Base-by-base conservation (phyloP, 2,113 vertebrate species). In the Pogonocichla stellata region DNA sequence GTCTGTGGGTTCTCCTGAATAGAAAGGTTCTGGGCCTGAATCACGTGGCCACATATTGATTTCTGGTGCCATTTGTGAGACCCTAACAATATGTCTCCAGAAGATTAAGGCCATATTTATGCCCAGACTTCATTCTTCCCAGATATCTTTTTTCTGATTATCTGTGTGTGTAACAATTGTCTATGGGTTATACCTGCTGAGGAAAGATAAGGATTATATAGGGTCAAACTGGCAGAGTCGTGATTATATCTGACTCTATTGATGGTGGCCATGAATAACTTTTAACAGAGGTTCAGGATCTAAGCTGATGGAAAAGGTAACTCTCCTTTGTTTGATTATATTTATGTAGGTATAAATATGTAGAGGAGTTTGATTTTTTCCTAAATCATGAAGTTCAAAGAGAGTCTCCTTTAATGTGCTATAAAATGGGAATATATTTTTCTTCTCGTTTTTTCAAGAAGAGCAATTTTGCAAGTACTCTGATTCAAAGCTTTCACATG, bases 151-250 rank as follows among this genome's bases (percentile, higher is more conserved):
- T 71, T 93, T 57, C n/a, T 57, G 36, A 75, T 78, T 84, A 79
- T 81, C 69, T 91, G 6, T 77, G 24, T 28, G 31, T 65, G 24
- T 45, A 93, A 71, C 48, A 75, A 26, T 60, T 87, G 53, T 72
- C 73, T 72, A 10, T 69, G 29, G 48, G 28, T 79, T 91, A 75
- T 50, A 61, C 8, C 77, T 92, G 84, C 40, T 85, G 61, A 89
- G 47, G 62, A 79, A 84, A 95, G 87, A 88, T 84, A 96, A 79
- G 62, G 19, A 38, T 85, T 87, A 57, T 74, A 58, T 50, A 79
- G 29, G 45, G 34, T 71, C 38, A 85, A 33, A 50, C 34, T 26
- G 42, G n/a, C n/a, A 58, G 33, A 86, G 10, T 61, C 0, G 3
- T 71, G 43, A 62, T 87, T 85, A 26, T 31, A 87, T 43, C 48